Evolutionary conservation across 2,797 vertebrate genomes (phyloP), one percentile per base, ranked within the genome.

Genomic region (Gymnothorax reevesii): DNA sequence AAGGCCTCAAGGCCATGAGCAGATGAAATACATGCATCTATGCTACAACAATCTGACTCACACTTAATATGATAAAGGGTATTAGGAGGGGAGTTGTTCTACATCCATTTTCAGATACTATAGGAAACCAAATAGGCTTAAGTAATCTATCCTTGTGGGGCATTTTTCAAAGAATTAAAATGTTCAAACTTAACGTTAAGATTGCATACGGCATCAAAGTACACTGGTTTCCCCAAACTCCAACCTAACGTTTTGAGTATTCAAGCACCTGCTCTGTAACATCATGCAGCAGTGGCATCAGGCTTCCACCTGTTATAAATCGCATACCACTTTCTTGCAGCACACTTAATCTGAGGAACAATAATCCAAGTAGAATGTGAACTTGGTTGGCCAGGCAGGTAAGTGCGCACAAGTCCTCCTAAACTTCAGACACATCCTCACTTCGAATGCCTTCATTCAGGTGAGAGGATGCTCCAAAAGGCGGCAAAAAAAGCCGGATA

Each of bases 301-400:
- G 33, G 9, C 22, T 55, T 64, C 66, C 25, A 83, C 52, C 22
- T 27, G 73, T 64, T 20, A 9, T 33, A 22, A 22, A 73, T 69
- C 59, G 42, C 57, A 57, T 49, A 17, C 59, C 49, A 57, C 66
- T 57, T 49, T 83, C 66, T 59, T 73, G 54, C 69, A 86, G 54
- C 69, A 86, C 57, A 66, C 80, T 57, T 77, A 9, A 59, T 57
- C 77, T 87, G 3, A 62, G 57, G 69, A 71, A 57, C 79, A 69
- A 54, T 84, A 62, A 52, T n/a, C 52, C 52, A 77, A 55, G 60
- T 7, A 25, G 71, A 57, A 13, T 57, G 66, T 82, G 52, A 20
- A 22, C 33, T 55, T 60, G 82, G n/a, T 82, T 20, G 20, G 54
- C 15, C 49, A 22, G 49, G 64, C 25, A 59, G 82, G 57, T 25